Conservation (phyloP, 2,113 vertebrate species). For the Pluvialis apricaria region DNA sequence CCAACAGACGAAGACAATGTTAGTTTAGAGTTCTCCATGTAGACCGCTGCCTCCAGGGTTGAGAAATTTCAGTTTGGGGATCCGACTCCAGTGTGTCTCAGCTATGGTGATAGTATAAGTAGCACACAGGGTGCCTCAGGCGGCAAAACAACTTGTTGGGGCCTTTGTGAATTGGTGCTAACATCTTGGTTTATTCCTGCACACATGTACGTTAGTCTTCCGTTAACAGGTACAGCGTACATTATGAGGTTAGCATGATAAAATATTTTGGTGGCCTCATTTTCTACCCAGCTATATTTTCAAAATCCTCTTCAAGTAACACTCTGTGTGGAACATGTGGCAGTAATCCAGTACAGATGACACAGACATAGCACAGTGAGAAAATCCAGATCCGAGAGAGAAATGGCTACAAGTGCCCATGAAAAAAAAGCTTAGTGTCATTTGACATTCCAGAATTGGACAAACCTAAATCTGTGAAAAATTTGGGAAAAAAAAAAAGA, state of each 20-base stretch:
- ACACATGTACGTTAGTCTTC: neutral
- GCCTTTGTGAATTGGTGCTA: neutral
- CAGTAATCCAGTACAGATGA: slow-evolving; percentile 34
- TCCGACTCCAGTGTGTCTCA: neutral
- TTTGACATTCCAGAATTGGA: slow-evolving; percentile 30
- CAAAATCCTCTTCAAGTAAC: slow-evolving; percentile 10
- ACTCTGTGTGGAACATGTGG: neutral
- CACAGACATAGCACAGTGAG: slow-evolving; percentile 28
- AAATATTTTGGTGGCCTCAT: slow-evolving; percentile 13
- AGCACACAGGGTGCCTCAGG: neutral
- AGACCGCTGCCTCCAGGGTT: neutral
- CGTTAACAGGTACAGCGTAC: neutral
- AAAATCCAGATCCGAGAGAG: slow-evolving; percentile 27
- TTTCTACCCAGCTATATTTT: slow-evolving; percentile 14
- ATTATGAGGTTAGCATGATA: neutral
- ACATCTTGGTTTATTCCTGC: neutral
- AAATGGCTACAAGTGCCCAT: slow-evolving; percentile 1
- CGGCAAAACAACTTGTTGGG: neutral
- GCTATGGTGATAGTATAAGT: neutral
- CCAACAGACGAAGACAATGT: neutral
- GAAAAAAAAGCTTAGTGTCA: slow-evolving; percentile 24
- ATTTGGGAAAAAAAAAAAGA: neutral
- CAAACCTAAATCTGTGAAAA: neutral
- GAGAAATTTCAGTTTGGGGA: neutral
- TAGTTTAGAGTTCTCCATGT: neutral